Conservation (phyloP, 92 coral and sea anemone species). For the Palythoa caribaeorum region DNA sequence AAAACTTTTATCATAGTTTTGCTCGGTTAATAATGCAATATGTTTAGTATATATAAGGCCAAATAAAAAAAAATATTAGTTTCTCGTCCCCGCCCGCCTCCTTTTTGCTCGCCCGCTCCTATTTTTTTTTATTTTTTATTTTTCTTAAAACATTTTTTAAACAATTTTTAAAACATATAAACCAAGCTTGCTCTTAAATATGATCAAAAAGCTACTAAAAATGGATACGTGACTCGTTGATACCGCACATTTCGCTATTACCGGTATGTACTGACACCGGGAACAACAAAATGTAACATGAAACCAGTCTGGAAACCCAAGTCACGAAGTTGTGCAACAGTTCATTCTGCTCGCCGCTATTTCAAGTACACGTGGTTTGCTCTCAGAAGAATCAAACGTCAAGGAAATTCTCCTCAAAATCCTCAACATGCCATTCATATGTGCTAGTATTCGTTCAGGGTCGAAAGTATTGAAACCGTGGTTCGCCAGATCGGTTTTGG, state of each 20-base stretch:
- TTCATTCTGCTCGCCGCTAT: too few relatives aligned
- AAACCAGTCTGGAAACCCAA: not conserved
- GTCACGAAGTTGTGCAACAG: not conserved
- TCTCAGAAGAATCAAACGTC: not conserved
- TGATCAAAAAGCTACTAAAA: not conserved
- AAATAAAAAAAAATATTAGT: too few relatives aligned
- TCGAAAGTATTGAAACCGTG: slow-evolving; percentile 46
- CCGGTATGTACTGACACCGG: not conserved
- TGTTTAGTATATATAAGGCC: too few relatives aligned
- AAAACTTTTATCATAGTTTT: not conserved
- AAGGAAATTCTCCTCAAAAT: not conserved
- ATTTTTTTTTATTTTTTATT: too few relatives aligned
- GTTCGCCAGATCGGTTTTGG: slow-evolving; percentile 52
- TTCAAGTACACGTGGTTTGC: not conserved
- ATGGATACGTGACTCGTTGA: not conserved
- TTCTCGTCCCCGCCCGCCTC: too few relatives aligned
- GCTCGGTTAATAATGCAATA: not conserved
- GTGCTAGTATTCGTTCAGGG: not conserved
- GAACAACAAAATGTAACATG: not conserved
- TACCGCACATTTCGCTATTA: not conserved
- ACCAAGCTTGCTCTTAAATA: too few relatives aligned
- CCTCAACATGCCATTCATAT: not conserved
- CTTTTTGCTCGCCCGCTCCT: too few relatives aligned
- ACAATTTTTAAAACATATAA: too few relatives aligned
- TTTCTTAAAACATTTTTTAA: not conserved